Evolutionary conservation across 2,888 invertebrate genomes (phyloP), one percentile per base, ranked within the genome.

Genomic region (Cantharis rustica): DNA sequence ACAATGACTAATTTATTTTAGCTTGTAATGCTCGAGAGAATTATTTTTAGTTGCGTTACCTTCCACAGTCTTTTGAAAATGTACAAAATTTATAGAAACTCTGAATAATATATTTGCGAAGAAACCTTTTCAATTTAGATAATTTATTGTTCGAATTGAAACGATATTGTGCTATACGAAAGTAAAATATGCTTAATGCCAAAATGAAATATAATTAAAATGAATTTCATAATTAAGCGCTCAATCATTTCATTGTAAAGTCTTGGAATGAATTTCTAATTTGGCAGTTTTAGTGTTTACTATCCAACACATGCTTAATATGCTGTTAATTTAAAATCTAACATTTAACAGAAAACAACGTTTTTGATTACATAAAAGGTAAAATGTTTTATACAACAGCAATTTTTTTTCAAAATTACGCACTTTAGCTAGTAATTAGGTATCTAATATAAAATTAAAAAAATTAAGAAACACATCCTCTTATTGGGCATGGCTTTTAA

Each of bases 321-420:
- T 68, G 16, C 70, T 74, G 68, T 47, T 71, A 23, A 23, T 15
- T 66, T 16, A 20, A 66, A 66, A 66, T 66, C 77, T 77, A 77
- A 77, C 77, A 77, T 75, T 71, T 77, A 77, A 77, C 77, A 77
- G 69, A 74, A 77, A 77, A 72, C 74, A 75, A 77, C 72, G 74
- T 73, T 63, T 76, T 73, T 73, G 71, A 72, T 72, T 73, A 76
- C 74, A 66, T 71, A 72, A 71, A 70, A 61, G 10, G 23, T 68
- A 68, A 73, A 73, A 73, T 73, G 68, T 47, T 47, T 20, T 68
- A 68, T 69, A 68, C 68, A 16, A 20, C 16, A 17, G 20, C n/a
- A 47, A 47, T 47, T 47, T n/a, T 47, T 47, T 47, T n/a, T 7
- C 47, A 47, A 47, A 47, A 47, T n/a, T n/a, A 7, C 47, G 47